phyloP scores from a whole-genome alignment of 2,888 invertebrate species.

The Nycteola revayana region DNA sequence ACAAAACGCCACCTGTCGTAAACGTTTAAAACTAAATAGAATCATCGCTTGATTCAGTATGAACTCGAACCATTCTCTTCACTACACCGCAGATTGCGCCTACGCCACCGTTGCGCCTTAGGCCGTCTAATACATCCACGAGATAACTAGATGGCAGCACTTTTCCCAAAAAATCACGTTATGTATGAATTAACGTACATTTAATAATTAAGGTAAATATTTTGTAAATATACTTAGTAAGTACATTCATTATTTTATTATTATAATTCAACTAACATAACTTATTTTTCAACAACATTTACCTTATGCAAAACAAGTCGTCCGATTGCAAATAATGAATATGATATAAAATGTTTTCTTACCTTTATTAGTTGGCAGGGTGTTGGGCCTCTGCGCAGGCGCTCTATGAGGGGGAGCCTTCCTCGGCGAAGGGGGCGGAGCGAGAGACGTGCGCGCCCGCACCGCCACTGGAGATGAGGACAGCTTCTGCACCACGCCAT shows the following conservation, averaged over 20 bases:
- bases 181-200: too few species aligned
- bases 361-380: conserved; percentile 71
- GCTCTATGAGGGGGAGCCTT: conserved; percentile 62
- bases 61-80: neutral
- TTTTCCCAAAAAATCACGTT: too few species aligned
- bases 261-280: too few species aligned
- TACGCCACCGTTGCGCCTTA: too few species aligned
- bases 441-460: conserved; percentile 64
- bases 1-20: conserved; percentile 24
- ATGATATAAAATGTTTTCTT: conserved; percentile 27
- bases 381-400: conserved; percentile 68
- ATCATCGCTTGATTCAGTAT: neutral
- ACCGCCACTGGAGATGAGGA: conserved; percentile 70
- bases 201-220: too few species aligned
- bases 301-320: too few species aligned
- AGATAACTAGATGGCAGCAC: conserved; percentile 25
- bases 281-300: too few species aligned
- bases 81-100: too few species aligned
- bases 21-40: conserved; percentile 5
- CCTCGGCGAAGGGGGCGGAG: conserved; percentile 67
- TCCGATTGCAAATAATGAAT: too few species aligned
- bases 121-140: too few species aligned
- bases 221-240: too few species aligned
- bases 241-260: too few species aligned
- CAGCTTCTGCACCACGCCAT: conserved; percentile 74